Conservation (phyloP, 2,113 vertebrate species). For the Lonchura striata region DNA sequence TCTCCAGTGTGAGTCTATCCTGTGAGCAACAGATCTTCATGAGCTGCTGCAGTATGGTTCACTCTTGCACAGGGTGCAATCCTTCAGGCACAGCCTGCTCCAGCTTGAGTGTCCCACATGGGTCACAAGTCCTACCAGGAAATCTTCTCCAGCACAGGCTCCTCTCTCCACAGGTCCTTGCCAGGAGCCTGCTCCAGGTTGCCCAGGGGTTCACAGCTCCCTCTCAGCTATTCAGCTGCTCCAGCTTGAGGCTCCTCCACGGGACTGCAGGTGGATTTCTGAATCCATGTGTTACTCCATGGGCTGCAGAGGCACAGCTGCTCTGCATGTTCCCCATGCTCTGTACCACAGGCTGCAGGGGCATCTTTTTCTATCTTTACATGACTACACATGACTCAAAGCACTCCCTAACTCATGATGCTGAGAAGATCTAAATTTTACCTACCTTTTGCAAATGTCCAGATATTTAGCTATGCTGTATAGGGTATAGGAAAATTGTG, state of each 20-base stretch:
- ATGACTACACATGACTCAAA: not conserved
- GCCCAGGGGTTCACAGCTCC: not conserved
- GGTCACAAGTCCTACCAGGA: not conserved
- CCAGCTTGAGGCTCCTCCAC: accelerated
- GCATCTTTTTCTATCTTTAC: not conserved
- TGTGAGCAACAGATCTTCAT: no score
- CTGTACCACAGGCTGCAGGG: not conserved
- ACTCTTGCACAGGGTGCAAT: not conserved
- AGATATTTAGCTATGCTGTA: not conserved
- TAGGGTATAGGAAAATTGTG: not conserved
- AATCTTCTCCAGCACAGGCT: not conserved
- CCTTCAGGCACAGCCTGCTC: not conserved
- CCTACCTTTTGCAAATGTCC: not conserved
- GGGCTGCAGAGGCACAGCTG: not conserved
- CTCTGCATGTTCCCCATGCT: not conserved
- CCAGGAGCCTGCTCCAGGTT: not conserved
- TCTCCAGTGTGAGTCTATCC: not conserved
- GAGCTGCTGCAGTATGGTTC: accelerated
- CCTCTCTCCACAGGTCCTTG: not conserved
- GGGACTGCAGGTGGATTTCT: not conserved
- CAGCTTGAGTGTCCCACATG: not conserved
- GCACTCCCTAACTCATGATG: not conserved
- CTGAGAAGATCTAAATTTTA: not conserved
- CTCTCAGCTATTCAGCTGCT: not conserved
- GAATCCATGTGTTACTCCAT: not conserved